phyloP scores from a whole-genome alignment of 1,140 invertebrate species.

The Anoplolepis gracilipes region DNA sequence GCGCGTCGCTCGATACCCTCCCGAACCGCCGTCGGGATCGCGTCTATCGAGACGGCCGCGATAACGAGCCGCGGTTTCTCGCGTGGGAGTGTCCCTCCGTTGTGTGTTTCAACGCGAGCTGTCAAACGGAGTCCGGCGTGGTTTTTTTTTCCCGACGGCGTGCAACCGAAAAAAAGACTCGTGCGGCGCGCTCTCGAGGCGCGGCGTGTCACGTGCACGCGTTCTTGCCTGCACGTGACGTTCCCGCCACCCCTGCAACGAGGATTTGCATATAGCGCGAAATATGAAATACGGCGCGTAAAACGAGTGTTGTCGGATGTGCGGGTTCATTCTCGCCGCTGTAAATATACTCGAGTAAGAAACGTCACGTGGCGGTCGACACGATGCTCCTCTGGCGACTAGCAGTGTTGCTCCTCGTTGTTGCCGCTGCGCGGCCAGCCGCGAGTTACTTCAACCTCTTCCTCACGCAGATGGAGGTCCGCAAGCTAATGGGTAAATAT shows the following conservation, averaged over 20 bases:
- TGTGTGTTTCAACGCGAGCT: constrained; percentile 45
- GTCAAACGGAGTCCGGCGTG: constrained; percentile 52
- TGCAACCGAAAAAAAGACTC: not conserved
- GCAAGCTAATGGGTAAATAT: constrained; percentile 83
- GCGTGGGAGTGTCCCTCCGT: constrained; percentile 43
- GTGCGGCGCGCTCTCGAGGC: constrained; percentile 1
- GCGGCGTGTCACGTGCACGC: constrained; percentile 60
- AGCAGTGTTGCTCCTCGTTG: constrained; percentile 74
- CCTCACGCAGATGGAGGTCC: constrained; percentile 81
- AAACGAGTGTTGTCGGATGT: constrained; percentile 52
- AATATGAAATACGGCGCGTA: constrained; percentile 36
- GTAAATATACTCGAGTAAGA: constrained; percentile 32
- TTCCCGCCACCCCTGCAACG: not conserved
- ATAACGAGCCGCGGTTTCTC: not conserved
- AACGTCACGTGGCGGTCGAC: constrained; percentile 67
- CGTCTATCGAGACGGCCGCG: not conserved
- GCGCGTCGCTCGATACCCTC: not conserved
- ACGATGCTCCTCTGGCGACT: constrained; percentile 67
- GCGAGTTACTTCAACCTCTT: constrained; percentile 84
- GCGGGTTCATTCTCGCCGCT: not conserved
- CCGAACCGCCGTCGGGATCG: too few relatives aligned
- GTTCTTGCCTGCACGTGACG: too few relatives aligned
- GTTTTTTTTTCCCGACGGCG: not conserved
- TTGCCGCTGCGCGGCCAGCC: constrained; percentile 72
- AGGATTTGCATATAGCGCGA: constrained; percentile 27